phyloP scores from a whole-genome alignment of 2,113 vertebrate species.

The Sisor rabdophorus region DNA sequence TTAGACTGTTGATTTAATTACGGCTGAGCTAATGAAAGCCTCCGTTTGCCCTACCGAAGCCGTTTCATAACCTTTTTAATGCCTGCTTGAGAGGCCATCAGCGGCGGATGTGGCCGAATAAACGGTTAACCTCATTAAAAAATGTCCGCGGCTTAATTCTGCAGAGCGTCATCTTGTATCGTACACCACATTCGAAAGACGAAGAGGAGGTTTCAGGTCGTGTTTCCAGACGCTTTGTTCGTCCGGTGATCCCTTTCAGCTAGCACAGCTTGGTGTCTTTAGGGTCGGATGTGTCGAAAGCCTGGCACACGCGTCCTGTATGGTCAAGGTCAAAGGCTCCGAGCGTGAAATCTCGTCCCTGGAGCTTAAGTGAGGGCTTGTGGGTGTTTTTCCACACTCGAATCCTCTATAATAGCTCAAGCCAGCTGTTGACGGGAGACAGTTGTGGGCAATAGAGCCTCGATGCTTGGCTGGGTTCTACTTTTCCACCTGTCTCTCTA shows the following conservation, averaged over 20 bases:
- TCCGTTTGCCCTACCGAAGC: constrained; percentile 38
- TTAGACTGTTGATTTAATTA: constrained; percentile 67
- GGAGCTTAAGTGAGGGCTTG: constrained; percentile 13
- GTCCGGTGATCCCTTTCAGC: not conserved
- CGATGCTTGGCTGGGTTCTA: constrained; percentile 54
- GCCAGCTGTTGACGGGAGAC: constrained; percentile 45
- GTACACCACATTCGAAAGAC: not conserved
- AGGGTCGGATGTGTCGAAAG: constrained; percentile 16
- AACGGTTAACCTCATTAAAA: constrained; percentile 7
- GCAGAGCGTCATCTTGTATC: not conserved
- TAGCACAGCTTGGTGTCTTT: not conserved
- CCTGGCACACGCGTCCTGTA: constrained; percentile 11
- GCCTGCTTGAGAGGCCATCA: constrained; percentile 28
- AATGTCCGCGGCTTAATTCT: not conserved
- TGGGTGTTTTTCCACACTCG: constrained; percentile 34
- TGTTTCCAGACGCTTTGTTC: not conserved
- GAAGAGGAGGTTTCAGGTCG: not conserved
- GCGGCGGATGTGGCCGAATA: constrained; percentile 31
- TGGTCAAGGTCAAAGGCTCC: constrained; percentile 44
- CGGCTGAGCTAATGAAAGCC: constrained; percentile 54
- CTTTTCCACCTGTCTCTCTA: constrained; percentile 53
- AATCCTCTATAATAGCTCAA: constrained; percentile 37
- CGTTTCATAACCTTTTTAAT: constrained; percentile 35
- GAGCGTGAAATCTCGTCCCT: constrained; percentile 7
- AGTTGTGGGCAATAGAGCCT: constrained; percentile 40